Evolutionary conservation across 92 coral and sea anemone genomes (phyloP).

Genomic region (Pocillopora meandrina): DNA sequence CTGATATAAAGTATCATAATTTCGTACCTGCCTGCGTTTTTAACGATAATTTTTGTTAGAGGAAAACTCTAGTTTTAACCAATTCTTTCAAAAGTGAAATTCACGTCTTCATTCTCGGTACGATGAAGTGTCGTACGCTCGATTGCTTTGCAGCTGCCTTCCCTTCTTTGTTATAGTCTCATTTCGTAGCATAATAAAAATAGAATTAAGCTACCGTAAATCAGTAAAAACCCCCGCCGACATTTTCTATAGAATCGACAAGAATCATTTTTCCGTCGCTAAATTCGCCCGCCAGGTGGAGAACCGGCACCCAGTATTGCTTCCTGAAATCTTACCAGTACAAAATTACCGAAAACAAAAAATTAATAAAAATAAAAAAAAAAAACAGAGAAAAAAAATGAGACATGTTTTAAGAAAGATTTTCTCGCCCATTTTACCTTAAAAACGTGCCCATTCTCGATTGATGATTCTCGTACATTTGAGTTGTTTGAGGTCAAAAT

Average conservation of each 20-base stretch:
- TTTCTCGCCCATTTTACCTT: conserved; percentile 19
- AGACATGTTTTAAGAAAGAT: too few relatives aligned
- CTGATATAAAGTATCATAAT: background rate
- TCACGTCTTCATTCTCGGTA: background rate
- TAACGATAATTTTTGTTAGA: background rate
- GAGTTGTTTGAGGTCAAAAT: conserved; percentile 1
- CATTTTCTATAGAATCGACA: conserved; percentile 20
- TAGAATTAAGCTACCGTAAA: conserved; percentile 11
- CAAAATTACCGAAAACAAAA: conserved; percentile 1
- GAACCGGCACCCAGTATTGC: conserved; percentile 27
- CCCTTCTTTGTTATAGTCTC: background rate
- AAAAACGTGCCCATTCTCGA: background rate
- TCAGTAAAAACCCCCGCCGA: conserved; percentile 19
- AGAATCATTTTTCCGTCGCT: background rate
- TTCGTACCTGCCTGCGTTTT: conserved; percentile 17
- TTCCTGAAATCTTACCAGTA: conserved; percentile 6
- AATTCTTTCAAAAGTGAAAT: background rate
- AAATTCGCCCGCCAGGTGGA: conserved; percentile 21
- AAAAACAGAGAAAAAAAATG: background rate
- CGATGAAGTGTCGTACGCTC: background rate
- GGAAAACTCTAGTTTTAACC: background rate
- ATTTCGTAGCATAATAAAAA: conserved; percentile 4
- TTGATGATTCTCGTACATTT: background rate
- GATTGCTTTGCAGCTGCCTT: background rate
- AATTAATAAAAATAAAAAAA: background rate